Evolutionary conservation across 2,888 invertebrate species (phyloP).

Genomic region (Philereme transversata): DNA sequence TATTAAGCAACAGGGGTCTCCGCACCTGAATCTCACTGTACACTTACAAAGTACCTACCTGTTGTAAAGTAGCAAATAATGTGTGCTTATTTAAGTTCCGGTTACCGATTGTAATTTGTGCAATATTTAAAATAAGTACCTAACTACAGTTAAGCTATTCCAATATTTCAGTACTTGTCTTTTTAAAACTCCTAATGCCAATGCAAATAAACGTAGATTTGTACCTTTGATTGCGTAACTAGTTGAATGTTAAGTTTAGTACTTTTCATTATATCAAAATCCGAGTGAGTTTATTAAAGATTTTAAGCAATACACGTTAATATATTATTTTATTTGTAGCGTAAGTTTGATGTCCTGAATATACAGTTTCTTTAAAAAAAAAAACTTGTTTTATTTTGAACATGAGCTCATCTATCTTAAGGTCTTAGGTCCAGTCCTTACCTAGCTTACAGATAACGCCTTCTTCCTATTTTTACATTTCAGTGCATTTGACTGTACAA

Average conservation of each 20-base stretch:
- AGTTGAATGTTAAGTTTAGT: neutral
- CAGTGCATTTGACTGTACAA: too few relatives aligned
- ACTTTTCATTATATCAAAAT: neutral
- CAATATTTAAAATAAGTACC: constrained; percentile 10
- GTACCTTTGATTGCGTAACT: too few relatives aligned
- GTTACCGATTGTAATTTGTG: constrained; percentile 17
- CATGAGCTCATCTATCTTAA: neutral
- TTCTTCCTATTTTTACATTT: too few relatives aligned
- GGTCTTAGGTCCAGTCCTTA: too few relatives aligned
- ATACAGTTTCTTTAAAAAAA: neutral
- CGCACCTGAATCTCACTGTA: neutral
- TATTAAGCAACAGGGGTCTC: neutral
- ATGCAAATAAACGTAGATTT: neutral
- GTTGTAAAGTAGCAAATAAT: neutral
- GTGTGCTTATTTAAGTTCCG: constrained; percentile 1
- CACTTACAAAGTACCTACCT: constrained; percentile 1
- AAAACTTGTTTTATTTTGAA: neutral
- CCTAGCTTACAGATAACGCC: too few relatives aligned
- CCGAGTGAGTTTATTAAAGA: neutral
- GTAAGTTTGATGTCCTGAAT: neutral
- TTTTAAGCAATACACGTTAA: neutral
- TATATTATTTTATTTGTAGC: neutral
- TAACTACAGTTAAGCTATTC: neutral
- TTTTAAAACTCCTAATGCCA: neutral
- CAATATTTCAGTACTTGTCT: neutral